Percentiles rank a stretch among this genome's conserved stretches.
These are phyloP conservation scores for Clytia hemisphaerica DNA, from an alignment of 30 jellyfish, hydroid and myxozoan species.

Conservation along the genomic window DNA sequence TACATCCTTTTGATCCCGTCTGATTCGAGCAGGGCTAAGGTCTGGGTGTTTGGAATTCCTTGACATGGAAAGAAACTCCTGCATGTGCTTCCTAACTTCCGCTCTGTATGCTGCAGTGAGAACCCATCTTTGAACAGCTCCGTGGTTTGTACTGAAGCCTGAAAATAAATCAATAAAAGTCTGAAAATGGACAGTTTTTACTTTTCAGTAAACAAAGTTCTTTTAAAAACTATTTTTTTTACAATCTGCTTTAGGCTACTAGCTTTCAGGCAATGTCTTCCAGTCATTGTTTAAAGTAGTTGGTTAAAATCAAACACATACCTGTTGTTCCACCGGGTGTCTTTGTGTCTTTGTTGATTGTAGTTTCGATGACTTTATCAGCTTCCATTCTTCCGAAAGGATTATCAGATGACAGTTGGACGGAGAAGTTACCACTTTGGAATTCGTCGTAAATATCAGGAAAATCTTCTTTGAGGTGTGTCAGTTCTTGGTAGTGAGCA, in stretches of 20 bases:
- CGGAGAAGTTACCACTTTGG: constrained; percentile 19
- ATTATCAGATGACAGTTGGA: constrained; percentile 28
- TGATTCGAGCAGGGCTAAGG: constrained; percentile 1
- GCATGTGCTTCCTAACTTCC: constrained; percentile 5
- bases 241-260: too few species aligned
- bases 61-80: constrained; percentile 6
- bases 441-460: constrained; percentile 20
- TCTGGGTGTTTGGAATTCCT: constrained; percentile 8
- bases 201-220: too few species aligned
- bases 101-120: constrained; percentile 14
- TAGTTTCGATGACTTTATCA: constrained; percentile 28
- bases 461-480: constrained; percentile 19
- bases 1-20: constrained; percentile 10
- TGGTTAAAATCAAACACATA: too few species aligned
- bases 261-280: too few species aligned
- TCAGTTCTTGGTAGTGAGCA: constrained; percentile 11
- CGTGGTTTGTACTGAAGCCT: constrained; percentile 30
- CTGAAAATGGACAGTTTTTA: too few species aligned
- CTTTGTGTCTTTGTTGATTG: constrained; percentile 35
- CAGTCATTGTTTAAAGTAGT: too few species aligned
- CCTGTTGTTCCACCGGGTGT: constrained; percentile 31
- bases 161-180: not conserved
- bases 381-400: constrained; percentile 51
- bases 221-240: too few species aligned
- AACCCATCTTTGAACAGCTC: constrained; percentile 25